Evolutionary conservation across 2,888 invertebrate species (phyloP), one percentile per base, ranked within the genome.

Genomic region (Macaria notata): DNA sequence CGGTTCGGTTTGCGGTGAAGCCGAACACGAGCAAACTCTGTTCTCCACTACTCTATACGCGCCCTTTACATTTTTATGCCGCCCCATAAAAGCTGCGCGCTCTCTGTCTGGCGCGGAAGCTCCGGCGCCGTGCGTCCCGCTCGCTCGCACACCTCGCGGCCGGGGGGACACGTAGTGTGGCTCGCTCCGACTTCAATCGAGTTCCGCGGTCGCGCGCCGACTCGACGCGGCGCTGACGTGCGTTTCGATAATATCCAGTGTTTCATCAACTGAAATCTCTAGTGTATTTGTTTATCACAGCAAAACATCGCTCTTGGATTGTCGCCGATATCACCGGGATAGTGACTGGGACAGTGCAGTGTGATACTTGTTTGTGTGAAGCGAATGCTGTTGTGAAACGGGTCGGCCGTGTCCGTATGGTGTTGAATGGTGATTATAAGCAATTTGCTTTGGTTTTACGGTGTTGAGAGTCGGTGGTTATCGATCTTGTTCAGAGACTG

Each of bases 381-480:
- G 69, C 63, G 72, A 70, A 81, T 79, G 74, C 78, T 75, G 74
- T 81, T 79, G 84, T 83, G 79, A 80, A 86, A 83, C 84, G 79
- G 69, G 77, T 81, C 76, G 81, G 74, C 83, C 79, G 83, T 83
- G 85, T 83, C 80, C 83, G 76, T 86, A 78, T 84, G 86, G 86
- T 87, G 87, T 81, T 85, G 85, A 86, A 86, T 88, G 84, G 89
- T 91, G 89, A 88, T 87, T 86, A 88, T 80, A 86, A 84, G 86
- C 86, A 89, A 88, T 88, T 89, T 85, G 82, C 83, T 85, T 84
- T 78, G 84, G 83, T 84, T 88, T 88, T 86, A 86, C 86, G 79
- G 88, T 88, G 86, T 81, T 71, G 81, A 83, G 82, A 80, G 80
- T 79, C 81, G 81, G 79, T 81, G 79, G 76, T 81, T 88, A 89